Base-by-base conservation (phyloP, 2,888 invertebrate genomes). In the Cryptocheilus praepositus region DNA sequence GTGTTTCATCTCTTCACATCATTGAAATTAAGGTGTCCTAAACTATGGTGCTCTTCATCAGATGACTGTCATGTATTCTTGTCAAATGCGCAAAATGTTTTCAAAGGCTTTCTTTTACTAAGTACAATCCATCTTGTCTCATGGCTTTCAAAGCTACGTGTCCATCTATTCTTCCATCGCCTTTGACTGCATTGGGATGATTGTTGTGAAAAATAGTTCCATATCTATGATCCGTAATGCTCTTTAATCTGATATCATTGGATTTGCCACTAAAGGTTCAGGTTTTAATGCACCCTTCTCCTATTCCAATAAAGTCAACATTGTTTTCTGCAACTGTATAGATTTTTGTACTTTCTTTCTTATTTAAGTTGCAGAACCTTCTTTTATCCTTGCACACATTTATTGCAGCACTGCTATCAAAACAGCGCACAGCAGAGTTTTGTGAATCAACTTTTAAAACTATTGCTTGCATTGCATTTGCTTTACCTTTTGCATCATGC, bases 21-120 rank as follows among this genome's bases (percentile, higher is more conserved):
- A 16, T 61, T 11, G 5, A 53, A 44, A 11, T 61, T 61, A n/a
- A 61, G 1, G 28, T 67, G 61, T 45, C 66, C 61, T 4, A 61
- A 8, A 4, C 66, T 61, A 0, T 45, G 1, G n/a, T 67, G 66
- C 66, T 57, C 61, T 51, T 55, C 15, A 11, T 46, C 7, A 65
- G n/a, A n/a, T 49, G 22, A 46, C 36, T 54, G 5, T 36, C n/a
- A 2, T 36, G 36, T n/a, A 16, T 43, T 22, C 28, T 36, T 49
- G 59, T 28, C 43, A 43, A 11, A 0, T 13, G 21, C 8, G 46
- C 52, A 15, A 15, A 53, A n/a, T n/a, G n/a, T n/a, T n/a, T 19
- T 28, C 46, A 1, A 25, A 1, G 13, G 28, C 3, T 1, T 28
- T 59, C 19, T 59, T 65, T 21, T 0, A 65, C 59, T 3, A 65